phyloP scores from a whole-genome alignment of 2,888 invertebrate species.

The Eurytoma californica region DNA sequence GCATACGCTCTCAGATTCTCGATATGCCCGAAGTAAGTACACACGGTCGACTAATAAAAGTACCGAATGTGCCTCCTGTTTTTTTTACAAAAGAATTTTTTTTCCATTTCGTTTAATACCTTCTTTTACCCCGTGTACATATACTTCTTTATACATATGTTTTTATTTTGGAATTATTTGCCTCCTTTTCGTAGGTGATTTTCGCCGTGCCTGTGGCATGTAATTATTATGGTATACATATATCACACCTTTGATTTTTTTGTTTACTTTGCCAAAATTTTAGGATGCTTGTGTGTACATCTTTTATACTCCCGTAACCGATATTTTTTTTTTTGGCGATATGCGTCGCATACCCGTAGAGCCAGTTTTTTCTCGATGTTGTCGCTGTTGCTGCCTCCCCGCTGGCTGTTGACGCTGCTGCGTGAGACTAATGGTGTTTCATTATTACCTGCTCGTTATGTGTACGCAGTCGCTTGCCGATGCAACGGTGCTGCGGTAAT shows the following conservation, averaged over 20 bases:
- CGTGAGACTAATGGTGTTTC: conserved; percentile 10
- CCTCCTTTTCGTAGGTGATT: conserved; percentile 57
- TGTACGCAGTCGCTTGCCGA: too few relatives aligned
- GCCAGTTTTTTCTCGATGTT: conserved; percentile 12
- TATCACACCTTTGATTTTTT: conserved; percentile 1
- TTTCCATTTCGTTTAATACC: not conserved
- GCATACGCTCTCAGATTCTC: conserved; percentile 91
- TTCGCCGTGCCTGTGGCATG: conserved; percentile 66
- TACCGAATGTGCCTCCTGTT: not conserved
- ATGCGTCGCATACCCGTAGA: not conserved
- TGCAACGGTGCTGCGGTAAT: not conserved
- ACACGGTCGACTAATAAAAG: conserved; percentile 28
- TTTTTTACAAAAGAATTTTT: not conserved
- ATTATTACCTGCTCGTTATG: not conserved
- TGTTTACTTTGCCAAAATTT: conserved; percentile 19
- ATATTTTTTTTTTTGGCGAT: not conserved
- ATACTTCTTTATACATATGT: conserved; percentile 13
- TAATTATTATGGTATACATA: conserved; percentile 32
- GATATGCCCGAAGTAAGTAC: conserved; percentile 92
- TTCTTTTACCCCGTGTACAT: not conserved
- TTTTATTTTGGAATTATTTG: conserved; percentile 25
- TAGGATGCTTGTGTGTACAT: conserved; percentile 16
- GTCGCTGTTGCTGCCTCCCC: not conserved
- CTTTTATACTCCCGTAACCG: not conserved
- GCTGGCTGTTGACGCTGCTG: conserved; percentile 13